Evolutionary conservation across 2,888 invertebrate species (phyloP).

Genomic region (Drymonia ruficornis): DNA sequence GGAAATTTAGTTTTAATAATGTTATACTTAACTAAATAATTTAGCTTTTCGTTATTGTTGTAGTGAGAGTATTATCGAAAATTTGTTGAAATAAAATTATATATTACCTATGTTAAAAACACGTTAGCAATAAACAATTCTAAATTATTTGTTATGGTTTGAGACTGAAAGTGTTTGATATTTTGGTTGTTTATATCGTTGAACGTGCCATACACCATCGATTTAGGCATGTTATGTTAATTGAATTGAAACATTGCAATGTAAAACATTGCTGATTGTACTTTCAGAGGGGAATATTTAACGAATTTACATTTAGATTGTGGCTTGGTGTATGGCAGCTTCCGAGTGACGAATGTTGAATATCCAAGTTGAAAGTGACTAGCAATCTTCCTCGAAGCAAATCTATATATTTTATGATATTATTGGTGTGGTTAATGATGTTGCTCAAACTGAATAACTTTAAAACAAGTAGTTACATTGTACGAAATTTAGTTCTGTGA

Average conservation of each 20-base stretch:
- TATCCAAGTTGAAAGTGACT: not conserved
- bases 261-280: not conserved
- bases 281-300: too few relatives aligned
- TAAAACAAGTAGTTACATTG: conserved; percentile 71
- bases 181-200: conserved; percentile 20
- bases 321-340: not conserved
- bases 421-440: conserved; percentile 67
- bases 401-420: conserved; percentile 49
- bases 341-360: not conserved
- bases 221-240: not conserved
- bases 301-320: too few relatives aligned
- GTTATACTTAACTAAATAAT: too few relatives aligned
- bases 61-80: not conserved
- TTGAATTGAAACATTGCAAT: not conserved
- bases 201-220: conserved; percentile 1
- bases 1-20: too few relatives aligned
- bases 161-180: conserved; percentile 35
- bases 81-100: not conserved
- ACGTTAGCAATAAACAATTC: conserved; percentile 22
- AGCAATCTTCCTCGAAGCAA: conserved; percentile 40
- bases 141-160: conserved; percentile 32
- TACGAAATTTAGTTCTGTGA: conserved; percentile 81
- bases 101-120: not conserved
- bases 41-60: not conserved
- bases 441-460: conserved; percentile 80